Conservation (phyloP, 2,113 vertebrate genomes). For the Cyanoliseus patagonus region DNA sequence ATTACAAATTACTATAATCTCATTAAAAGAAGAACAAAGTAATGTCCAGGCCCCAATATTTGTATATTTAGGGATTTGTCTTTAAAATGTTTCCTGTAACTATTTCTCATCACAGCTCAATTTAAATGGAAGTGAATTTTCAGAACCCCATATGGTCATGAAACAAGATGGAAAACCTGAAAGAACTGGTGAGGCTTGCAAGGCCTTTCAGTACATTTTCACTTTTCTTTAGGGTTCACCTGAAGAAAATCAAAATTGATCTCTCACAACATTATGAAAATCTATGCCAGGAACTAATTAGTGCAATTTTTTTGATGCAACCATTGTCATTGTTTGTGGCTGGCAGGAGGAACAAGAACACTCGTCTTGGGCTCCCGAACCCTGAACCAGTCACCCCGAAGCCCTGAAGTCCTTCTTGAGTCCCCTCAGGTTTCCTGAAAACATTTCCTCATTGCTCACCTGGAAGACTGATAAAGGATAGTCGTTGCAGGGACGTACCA, state of each 20-base stretch:
- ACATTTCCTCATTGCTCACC: background rate
- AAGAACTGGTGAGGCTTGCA: background rate
- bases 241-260: background rate
- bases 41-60: background rate
- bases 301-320: background rate
- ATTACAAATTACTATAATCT: background rate
- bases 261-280: background rate
- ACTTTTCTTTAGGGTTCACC: background rate
- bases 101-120: background rate
- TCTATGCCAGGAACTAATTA: background rate
- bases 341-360: background rate
- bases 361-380: background rate
- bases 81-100: background rate
- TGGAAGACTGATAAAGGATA: background rate
- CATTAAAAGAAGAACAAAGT: background rate
- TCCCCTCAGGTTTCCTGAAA: background rate
- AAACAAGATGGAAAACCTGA: background rate
- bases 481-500: background rate
- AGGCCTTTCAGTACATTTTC: background rate
- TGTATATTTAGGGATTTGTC: background rate
- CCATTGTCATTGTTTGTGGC: background rate
- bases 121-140: background rate
- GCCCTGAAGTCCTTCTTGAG: background rate
- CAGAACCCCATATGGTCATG: background rate
- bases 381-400: background rate